Percentiles rank a stretch among this genome's conserved stretches.
Evolutionary conservation across 37 sponge, comb jelly and placozoan species (phyloP).

Genomic region (Ianthella basta): DNA sequence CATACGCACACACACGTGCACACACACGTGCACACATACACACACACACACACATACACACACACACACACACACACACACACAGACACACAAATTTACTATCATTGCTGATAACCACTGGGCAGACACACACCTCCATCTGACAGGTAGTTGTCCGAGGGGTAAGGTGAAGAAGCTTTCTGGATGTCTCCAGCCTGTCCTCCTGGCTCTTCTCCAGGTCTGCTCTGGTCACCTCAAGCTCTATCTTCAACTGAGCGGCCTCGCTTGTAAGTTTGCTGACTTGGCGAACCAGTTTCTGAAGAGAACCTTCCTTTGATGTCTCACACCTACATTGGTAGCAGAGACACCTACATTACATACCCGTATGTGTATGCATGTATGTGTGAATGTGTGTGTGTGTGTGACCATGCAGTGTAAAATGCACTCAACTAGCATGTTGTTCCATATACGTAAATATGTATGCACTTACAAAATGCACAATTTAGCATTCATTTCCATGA

Average conservation of each 20-base stretch:
- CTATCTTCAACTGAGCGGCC: not conserved
- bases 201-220: constrained; percentile 19
- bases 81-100: no score
- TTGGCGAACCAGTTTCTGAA: not conserved
- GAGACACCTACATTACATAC: no score
- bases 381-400: no score
- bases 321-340: no score
- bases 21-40: not conserved
- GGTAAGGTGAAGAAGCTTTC: not conserved
- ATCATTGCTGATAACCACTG: no score
- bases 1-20: not conserved
- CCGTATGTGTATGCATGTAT: no score
- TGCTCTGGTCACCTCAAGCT: constrained; percentile 5
- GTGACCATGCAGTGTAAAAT: not conserved
- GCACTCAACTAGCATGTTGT: not conserved
- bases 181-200: not conserved
- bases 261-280: not conserved
- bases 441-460: not conserved
- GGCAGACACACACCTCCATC: not conserved
- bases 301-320: no score
- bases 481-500: not conserved
- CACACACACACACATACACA: not conserved
- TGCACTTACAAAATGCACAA: not conserved
- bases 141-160: not conserved
- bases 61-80: no score